Evolutionary conservation across 2,888 invertebrate genomes (phyloP), one percentile per base, ranked within the genome.

Genomic region (Peribatodes rhomboidaria): DNA sequence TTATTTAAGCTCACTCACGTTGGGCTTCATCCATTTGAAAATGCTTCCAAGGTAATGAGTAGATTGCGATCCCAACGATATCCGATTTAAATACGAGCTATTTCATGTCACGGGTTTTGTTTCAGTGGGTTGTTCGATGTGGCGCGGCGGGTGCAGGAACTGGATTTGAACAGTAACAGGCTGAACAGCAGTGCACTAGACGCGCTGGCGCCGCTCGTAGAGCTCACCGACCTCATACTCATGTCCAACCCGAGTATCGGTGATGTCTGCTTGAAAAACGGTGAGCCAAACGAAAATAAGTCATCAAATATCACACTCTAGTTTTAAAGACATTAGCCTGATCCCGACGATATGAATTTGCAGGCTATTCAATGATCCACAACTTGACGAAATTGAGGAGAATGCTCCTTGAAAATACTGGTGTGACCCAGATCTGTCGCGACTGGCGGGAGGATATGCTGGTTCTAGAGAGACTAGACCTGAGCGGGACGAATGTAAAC

Each of bases 401-500:
- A 9, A 22, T 46, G 46, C 8, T n/a, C 0, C 8, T 46, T 22
- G 3, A 2, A 8, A n/a, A 9, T 0, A 58, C 59, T 1, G 10
- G 22, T 11, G 47, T 61, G 35, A 58, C 50, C n/a, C 31, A 57
- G 39, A 49, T 67, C 22, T 68, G 66, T 33, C 20, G 22, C 47
- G 68, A 67, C 57, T 70, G 70, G 65, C 66, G 66, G 18, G 20
- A 18, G 8, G 9, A 27, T 18, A 41, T 66, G 42, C 3, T n/a
- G 14, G 8, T 35, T 1, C 53, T 56, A 10, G 10, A 0, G 37
- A 1, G 4, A 3, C 31, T 62, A 16, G 35, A 50, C 27, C 33
- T 62, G 7, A 4, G 7, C 0, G 9, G 14, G 13, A 62, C 62
- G 0, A n/a, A 16, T 0, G 10, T 47, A 97, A 95, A 84, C 97